phyloP scores from a whole-genome alignment of 2,888 invertebrate species.

The Bhutanitis thaidina region DNA sequence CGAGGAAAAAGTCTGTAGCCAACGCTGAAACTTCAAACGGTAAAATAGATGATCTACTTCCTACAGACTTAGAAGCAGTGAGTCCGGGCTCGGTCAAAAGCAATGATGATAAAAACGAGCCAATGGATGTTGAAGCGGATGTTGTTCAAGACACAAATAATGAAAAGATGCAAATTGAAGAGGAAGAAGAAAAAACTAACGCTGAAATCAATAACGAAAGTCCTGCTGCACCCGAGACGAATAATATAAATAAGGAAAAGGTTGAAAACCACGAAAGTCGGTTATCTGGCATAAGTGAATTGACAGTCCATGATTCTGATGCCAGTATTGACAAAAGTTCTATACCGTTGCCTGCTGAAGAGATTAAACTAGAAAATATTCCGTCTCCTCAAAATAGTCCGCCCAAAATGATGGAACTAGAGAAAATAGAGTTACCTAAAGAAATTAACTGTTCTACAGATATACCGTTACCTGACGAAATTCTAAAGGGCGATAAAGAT shows the following conservation, averaged over 20 bases:
- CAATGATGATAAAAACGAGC: slow-evolving; percentile 62
- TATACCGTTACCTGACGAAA: slow-evolving; percentile 57
- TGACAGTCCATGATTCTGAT: slow-evolving; percentile 49
- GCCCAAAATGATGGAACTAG: slow-evolving; percentile 39
- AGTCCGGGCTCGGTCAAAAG: slow-evolving; percentile 88
- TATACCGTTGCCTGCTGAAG: slow-evolving; percentile 54
- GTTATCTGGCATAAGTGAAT: slow-evolving; percentile 73
- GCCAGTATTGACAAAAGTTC: slow-evolving; percentile 47
- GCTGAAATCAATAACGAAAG: slow-evolving; percentile 38
- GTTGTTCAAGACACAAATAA: slow-evolving; percentile 27
- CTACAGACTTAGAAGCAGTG: slow-evolving; percentile 89
- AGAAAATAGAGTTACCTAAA: slow-evolving; percentile 31
- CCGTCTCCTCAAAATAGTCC: slow-evolving; percentile 62
- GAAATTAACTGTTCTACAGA: slow-evolving; percentile 25
- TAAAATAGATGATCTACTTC: slow-evolving; percentile 78
- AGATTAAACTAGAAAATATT: slow-evolving; percentile 58
- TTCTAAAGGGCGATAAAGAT: slow-evolving; percentile 40
- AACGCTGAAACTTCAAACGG: slow-evolving; percentile 54
- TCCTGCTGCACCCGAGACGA: slow-evolving; percentile 19
- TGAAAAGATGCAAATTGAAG: slow-evolving; percentile 41
- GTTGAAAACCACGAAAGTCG: slow-evolving; percentile 66
- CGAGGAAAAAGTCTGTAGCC: slow-evolving; percentile 79
- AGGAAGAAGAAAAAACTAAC: slow-evolving; percentile 49
- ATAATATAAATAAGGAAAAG: slow-evolving; percentile 49
- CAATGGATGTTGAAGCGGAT: slow-evolving; percentile 40